Conservation (phyloP, 37 sponge, comb jelly and placozoan species). For the Aphrocallistes beatrix region DNA sequence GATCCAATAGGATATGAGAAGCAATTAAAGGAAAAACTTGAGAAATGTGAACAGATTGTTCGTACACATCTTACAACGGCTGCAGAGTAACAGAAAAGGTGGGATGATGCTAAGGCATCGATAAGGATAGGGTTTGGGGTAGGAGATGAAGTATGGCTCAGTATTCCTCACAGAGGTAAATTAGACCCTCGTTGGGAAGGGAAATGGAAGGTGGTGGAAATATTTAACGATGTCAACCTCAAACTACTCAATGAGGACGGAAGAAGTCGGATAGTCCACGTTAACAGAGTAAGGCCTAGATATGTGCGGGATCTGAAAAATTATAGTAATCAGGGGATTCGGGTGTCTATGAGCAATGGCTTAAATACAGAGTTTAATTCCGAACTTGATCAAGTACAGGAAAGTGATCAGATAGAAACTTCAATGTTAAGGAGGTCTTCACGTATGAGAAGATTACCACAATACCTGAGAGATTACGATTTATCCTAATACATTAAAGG, state of each 20-base stretch:
- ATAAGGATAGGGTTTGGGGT: background rate
- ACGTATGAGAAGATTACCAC: no score
- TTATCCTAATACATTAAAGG: no score
- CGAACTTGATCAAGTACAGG: no score
- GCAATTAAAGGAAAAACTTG: background rate
- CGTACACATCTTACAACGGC: background rate
- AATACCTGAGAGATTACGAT: no score
- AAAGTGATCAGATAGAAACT: no score
- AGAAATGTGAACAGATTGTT: background rate
- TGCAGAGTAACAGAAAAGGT: background rate
- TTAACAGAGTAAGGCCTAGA: background rate
- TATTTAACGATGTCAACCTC: background rate
- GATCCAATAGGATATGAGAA: background rate
- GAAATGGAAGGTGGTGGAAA: background rate
- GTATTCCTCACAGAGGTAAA: background rate
- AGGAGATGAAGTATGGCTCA: background rate
- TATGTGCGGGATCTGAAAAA: background rate
- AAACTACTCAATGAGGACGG: background rate
- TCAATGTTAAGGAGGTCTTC: no score
- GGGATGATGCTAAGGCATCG: background rate
- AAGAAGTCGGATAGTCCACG: background rate
- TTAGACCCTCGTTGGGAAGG: conserved; percentile 2
- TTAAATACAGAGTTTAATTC: no score
- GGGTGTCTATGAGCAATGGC: no score
- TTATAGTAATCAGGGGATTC: background rate